Base-by-base conservation (phyloP, 2,888 invertebrate genomes). In the Perizoma affinitatum region DNA sequence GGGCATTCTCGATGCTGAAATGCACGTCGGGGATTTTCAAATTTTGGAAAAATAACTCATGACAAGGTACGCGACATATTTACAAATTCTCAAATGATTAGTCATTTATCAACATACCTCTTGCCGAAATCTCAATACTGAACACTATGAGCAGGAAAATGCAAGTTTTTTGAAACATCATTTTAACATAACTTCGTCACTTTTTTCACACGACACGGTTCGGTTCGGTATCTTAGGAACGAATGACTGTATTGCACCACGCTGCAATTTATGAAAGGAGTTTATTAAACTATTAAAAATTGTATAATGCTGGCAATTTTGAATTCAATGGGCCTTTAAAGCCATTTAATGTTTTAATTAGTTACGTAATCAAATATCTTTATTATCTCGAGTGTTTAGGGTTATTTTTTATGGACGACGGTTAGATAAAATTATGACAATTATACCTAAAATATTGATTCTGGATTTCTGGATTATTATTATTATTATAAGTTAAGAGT, bases 211-310 rank as follows among this genome's bases (percentile, higher is more conserved):
- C 44, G 38, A 58, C 61, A 58, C 61, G 42, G n/a, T 55, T 42
- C 56, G 49, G 35, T 45, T 33, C 48, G 46, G 10, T 43, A 11
- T 53, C 63, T 58, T 43, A 56, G 55, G 54, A 43, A 58, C 49
- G 62, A 70, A 68, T 70, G 69, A 44, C 61, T 6, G 54, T 52
- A 50, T 59, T 60, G 54, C 51, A 59, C 58, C 59, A 61, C 7
- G 34, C 46, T 54, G 57, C 48, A 46, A 43, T 42, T 63, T 52
- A 49, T 55, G 56, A 66, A 59, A 62, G 63, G 55, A 56, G 55
- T n/a, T n/a, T 22, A 22, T 22, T 2, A 38, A 38, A 7, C 38
- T 4, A 38, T 38, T 3, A 38, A 38, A 38, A 6, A 51, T 57
- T 51, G 45, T 50, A 49, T 62, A 58, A 58, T 55, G 54, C 22